A percentile compares a stretch with the other conserved stretches of the same genome.
phyloP scores from a whole-genome alignment of 1,140 invertebrate genomes.

The Temnothorax longispinosus region DNA sequence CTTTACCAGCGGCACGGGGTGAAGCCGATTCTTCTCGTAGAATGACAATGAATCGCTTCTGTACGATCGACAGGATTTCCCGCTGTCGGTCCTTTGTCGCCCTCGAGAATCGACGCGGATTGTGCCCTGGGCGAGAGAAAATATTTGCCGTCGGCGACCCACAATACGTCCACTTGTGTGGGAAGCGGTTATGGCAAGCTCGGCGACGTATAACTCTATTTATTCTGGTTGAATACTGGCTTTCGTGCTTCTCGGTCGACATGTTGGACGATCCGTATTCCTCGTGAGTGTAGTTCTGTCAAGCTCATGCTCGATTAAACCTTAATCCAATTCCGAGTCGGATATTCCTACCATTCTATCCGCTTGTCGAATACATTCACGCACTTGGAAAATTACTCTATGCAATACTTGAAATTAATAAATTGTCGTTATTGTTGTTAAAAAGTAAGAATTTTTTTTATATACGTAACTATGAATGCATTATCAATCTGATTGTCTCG shows the following conservation, averaged over 20 bases:
- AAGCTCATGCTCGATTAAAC: constrained; percentile 60
- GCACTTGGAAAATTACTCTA: background rate
- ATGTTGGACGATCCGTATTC: constrained; percentile 49
- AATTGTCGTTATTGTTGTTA: background rate
- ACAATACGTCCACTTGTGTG: constrained; percentile 70
- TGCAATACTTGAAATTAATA: background rate
- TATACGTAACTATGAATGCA: background rate
- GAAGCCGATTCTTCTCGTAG: constrained; percentile 49
- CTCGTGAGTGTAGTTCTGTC: constrained; percentile 37
- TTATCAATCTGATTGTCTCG: background rate
- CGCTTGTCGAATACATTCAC: background rate
- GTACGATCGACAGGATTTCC: constrained; percentile 75
- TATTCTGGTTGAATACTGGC: constrained; percentile 52
- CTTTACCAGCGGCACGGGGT: constrained; percentile 48
- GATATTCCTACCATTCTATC: background rate
- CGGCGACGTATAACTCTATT: constrained; percentile 65
- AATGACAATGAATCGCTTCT: constrained; percentile 65
- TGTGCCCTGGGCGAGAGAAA: constrained; percentile 73
- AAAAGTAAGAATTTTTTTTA: background rate
- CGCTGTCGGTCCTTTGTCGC: constrained; percentile 77
- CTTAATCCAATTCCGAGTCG: constrained; percentile 51
- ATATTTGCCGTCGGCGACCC: constrained; percentile 76
- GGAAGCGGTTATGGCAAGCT: constrained; percentile 65
- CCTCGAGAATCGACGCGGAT: constrained; percentile 71
- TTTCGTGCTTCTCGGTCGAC: constrained; percentile 40